Base-by-base conservation (phyloP, 1,140 invertebrate genomes). In the Berghia stephanieae region DNA sequence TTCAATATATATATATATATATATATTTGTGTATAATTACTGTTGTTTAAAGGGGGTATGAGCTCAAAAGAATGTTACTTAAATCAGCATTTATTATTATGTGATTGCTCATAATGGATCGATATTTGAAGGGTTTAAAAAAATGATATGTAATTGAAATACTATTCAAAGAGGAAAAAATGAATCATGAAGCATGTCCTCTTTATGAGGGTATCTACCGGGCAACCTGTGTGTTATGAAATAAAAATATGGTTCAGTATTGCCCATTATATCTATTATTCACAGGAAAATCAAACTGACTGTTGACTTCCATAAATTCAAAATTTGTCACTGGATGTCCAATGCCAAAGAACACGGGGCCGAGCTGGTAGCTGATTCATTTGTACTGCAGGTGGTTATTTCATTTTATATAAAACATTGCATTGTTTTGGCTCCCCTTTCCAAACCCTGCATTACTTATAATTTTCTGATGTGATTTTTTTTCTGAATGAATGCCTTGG, bases 251-350 rank as follows among this genome's bases (percentile, higher is more conserved):
- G n/a, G 21, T 21, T 46, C n/a, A 44, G n/a, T 42, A 70, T n/a
- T n/a, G 21, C 16, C 24, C 38, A 38, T 70, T n/a, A 40, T 3
- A 31, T 63, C 40, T 43, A 71, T 36, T 18, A 38, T 57, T 86
- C 83, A n/a, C 84, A 94, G 94, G 74, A 95, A 94, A 81, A 92
- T 98, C 57, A 93, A 96, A 83, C 89, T 98, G 0, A 94, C 94
- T 0, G 91, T 98, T 43, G 94, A 94, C 0, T 91, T 98, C 49
- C 96, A 97, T 85, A 93, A 94, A 78, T 95, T 98, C 83, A 95
- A 96, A 89, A 94, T 99, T 16, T 95, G 94, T 84, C 99, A 99
- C 90, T 99, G 97, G 97, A 97, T 98, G 93, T 99, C 97, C 0
- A 98, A 96, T 86, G 95, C 96, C 0, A 95, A 97, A 92, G 96